These are phyloP conservation scores for Pluvianellus socialis DNA, from an alignment of 2,113 vertebrate genomes.

Conservation along the genomic window DNA sequence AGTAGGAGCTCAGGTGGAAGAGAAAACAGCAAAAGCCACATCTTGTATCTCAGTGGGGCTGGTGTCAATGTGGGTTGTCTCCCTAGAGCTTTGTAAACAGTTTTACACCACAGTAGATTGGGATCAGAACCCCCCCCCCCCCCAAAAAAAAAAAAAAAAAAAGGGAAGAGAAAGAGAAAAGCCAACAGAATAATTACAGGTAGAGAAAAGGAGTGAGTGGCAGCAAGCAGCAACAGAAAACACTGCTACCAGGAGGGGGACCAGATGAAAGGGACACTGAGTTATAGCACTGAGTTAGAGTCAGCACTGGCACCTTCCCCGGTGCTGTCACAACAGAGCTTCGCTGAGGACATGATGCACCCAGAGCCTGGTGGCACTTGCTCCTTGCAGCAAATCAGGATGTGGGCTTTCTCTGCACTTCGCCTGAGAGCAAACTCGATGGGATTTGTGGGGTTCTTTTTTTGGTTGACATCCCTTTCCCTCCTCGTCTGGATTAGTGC, in stretches of 20 bases:
- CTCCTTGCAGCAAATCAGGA: not conserved
- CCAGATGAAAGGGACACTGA: not conserved
- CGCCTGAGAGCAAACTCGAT: not conserved
- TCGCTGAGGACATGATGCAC: not conserved
- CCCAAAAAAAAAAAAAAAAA: not conserved
- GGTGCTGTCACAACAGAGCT: not conserved
- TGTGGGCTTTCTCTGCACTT: not conserved
- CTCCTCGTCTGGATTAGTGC: not conserved
- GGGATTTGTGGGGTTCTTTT: not conserved
- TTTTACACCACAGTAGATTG: not conserved
- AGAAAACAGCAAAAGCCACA: not conserved
- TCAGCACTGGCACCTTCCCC: not conserved
- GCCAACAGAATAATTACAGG: not conserved
- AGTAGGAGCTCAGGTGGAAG: not conserved
- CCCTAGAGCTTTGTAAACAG: not conserved
- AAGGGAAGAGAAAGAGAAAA: not conserved
- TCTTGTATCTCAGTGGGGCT: not conserved
- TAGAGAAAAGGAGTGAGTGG: not conserved
- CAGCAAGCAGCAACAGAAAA: not conserved
- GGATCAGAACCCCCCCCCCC: not conserved
- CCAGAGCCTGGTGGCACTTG: not conserved
- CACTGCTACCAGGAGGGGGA: rapidly evolving
- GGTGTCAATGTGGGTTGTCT: not conserved
- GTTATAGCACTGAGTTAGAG: not conserved
- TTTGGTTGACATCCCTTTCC: not conserved